Percentiles rank a stretch among this genome's conserved stretches.
Evolutionary conservation across 2,113 vertebrate species (phyloP).

Genomic region (Anguilla japonica): DNA sequence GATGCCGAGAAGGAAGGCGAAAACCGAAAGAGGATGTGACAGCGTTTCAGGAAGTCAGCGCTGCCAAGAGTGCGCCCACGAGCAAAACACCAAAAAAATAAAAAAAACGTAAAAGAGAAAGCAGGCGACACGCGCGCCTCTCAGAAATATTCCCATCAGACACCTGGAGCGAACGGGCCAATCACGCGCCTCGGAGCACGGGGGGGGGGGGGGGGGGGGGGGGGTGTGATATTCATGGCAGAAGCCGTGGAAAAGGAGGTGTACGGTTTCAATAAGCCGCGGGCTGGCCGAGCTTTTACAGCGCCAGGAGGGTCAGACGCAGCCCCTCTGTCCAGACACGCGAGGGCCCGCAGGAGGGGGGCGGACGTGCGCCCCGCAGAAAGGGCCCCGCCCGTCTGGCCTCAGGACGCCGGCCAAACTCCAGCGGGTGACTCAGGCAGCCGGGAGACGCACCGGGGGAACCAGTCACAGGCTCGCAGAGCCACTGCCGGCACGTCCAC

Average conservation of each 20-base stretch:
- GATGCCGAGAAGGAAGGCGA: too few species aligned
- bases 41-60: too few species aligned
- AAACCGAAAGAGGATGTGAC: too few species aligned
- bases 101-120: too few species aligned
- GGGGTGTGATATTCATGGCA: slow-evolving; percentile 60
- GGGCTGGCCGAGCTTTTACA: slow-evolving; percentile 60
- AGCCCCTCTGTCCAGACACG: slow-evolving; percentile 4
- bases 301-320: slow-evolving; percentile 35
- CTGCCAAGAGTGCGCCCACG: too few species aligned
- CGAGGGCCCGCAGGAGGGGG: background rate
- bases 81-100: background rate
- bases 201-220: too few species aligned
- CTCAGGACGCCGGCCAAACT: too few species aligned
- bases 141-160: slow-evolving; percentile 58
- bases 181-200: slow-evolving; percentile 53
- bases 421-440: background rate
- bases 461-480: background rate
- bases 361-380: background rate
- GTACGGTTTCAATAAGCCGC: slow-evolving; percentile 69
- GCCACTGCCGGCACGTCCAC: too few species aligned
- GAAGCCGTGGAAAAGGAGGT: slow-evolving; percentile 68
- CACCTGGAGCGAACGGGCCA: slow-evolving; percentile 65
- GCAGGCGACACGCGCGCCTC: background rate
- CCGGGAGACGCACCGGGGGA: too few species aligned
- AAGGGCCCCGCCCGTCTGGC: too few species aligned